Evolutionary conservation across 2,888 invertebrate species (phyloP).

Genomic region (Scaptomyza flava): DNA sequence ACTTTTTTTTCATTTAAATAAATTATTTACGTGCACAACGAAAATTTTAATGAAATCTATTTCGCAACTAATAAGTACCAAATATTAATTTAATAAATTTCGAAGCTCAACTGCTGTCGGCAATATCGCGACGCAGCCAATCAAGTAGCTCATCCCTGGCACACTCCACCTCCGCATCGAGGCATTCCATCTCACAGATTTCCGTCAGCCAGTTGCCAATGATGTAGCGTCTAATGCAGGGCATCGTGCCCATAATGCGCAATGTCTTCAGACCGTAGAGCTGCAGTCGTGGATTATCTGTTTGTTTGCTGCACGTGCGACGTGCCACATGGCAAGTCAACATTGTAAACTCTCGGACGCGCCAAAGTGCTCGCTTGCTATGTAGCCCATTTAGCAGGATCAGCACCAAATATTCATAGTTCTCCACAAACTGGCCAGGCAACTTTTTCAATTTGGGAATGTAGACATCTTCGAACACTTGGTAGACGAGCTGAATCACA

Average conservation of each 20-base stretch:
- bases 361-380: constrained; percentile 75
- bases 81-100: neutral
- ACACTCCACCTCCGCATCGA: constrained; percentile 62
- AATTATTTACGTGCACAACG: constrained; percentile 2
- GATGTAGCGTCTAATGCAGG: constrained; percentile 79
- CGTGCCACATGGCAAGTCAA: constrained; percentile 71
- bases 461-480: constrained; percentile 49
- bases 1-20: neutral
- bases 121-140: constrained; percentile 75
- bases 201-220: constrained; percentile 67
- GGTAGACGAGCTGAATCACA: constrained; percentile 70
- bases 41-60: constrained; percentile 49
- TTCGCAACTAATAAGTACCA: constrained; percentile 2
- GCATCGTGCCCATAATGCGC: constrained; percentile 80
- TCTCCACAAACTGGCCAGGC: constrained; percentile 33
- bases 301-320: constrained; percentile 33
- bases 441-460: neutral
- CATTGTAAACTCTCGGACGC: constrained; percentile 77
- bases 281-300: constrained; percentile 68
- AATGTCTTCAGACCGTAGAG: constrained; percentile 77
- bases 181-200: constrained; percentile 58
- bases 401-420: constrained; percentile 67
- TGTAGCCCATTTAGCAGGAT: constrained; percentile 76
- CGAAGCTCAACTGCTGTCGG: constrained; percentile 49
- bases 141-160: constrained; percentile 61